Evolutionary conservation across 2,113 vertebrate genomes (phyloP).

Genomic region (Taxidea taxus): DNA sequence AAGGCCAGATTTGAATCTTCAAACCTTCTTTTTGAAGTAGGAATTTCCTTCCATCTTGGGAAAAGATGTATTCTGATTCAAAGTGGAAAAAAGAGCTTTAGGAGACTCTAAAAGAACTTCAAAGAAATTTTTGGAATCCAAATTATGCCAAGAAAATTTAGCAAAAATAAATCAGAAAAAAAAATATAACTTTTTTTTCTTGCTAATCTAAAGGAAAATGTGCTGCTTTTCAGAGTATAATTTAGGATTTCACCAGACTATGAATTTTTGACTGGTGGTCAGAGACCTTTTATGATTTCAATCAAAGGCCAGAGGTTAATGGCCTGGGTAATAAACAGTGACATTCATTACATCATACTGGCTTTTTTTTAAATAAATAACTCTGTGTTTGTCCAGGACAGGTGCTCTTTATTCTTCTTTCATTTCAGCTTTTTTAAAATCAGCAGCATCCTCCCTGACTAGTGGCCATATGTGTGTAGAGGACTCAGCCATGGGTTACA

Average conservation of each 20-base stretch:
- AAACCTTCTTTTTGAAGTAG: background rate
- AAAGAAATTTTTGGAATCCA: background rate
- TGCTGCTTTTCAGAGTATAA: background rate
- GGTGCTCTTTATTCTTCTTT: background rate
- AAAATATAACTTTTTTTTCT: background rate
- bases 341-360: background rate
- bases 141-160: slow-evolving; percentile 13
- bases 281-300: background rate
- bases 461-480: background rate
- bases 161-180: background rate
- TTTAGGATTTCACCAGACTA: background rate
- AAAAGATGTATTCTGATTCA: background rate
- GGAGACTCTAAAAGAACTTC: background rate
- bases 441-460: background rate
- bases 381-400: background rate
- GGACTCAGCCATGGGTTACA: background rate
- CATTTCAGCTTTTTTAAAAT: background rate
- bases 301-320: background rate
- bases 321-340: background rate
- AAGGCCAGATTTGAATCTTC: background rate
- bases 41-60: background rate
- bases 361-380: background rate
- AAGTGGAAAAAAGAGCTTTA: background rate
- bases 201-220: background rate
- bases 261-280: background rate